A percentile compares a stretch with the other conserved stretches of the same genome.
These are phyloP conservation scores for Haemorhous mexicanus DNA, from an alignment of 2,113 vertebrate species.

Conservation along the genomic window DNA sequence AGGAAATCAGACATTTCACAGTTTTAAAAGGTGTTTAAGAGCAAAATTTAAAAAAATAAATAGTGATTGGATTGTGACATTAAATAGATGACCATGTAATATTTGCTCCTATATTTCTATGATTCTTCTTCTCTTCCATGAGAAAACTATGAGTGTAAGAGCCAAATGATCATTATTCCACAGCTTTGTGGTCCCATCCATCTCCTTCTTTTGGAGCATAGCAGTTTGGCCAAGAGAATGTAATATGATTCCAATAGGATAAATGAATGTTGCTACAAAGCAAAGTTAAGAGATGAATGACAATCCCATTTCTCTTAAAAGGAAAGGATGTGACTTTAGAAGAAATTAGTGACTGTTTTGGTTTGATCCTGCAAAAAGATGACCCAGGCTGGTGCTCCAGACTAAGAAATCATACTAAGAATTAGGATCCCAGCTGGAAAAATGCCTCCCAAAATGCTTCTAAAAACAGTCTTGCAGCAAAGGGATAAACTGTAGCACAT, in stretches of 20 bases:
- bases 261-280: not conserved
- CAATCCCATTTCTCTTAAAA: not conserved
- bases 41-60: not conserved
- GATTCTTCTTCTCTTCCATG: not conserved
- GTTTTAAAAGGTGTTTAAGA: not conserved
- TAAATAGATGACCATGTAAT: not conserved
- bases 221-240: not conserved
- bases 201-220: not conserved
- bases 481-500: not conserved
- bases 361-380: not conserved
- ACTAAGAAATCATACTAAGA: not conserved
- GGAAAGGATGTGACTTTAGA: not conserved
- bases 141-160: not conserved
- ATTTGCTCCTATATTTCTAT: not conserved
- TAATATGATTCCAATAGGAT: accelerated
- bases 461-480: not conserved
- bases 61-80: not conserved
- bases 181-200: not conserved
- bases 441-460: not conserved
- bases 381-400: not conserved
- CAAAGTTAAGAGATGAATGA: not conserved
- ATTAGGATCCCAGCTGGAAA: not conserved
- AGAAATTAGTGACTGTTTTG: not conserved
- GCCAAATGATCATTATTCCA: not conserved
- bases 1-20: not conserved